Evolutionary conservation across 2,888 invertebrate genomes (phyloP), one percentile per base, ranked within the genome.

Genomic region (Physocephala rufipes): DNA sequence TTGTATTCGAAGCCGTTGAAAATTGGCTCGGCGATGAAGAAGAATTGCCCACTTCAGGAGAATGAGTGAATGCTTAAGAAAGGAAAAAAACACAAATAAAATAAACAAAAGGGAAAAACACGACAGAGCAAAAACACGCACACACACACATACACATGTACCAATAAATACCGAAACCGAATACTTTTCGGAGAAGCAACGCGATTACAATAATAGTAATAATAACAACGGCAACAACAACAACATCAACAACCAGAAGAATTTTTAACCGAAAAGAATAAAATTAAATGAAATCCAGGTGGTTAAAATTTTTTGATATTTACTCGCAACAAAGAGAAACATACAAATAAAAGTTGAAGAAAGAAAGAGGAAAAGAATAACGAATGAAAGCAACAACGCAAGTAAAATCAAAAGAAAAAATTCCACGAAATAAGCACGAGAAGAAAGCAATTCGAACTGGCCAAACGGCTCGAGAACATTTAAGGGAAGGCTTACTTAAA

Each of bases 371-470:
- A 62, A 36, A n/a, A 36, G 43, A n/a, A 30, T n/a, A n/a, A 28
- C 19, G 19, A 62, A 36, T n/a, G 36, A 21, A n/a, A 36, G 30
- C 47, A 21, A 49, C 45, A n/a, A 47, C 1, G 47, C 58, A n/a
- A n/a, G n/a, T n/a, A 13, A 66, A 59, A n/a, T n/a, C n/a, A 61
- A 5, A 12, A 68, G 30, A 45, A 28, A 67, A 68, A 58, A 74
- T 68, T 68, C 62, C 68, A 68, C 68, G 68, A 68, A 68, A 61
- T 51, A 59, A 43, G 78, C 67, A 72, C 75, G 71, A 36, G 36
- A 73, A 76, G 71, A 71, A 73, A 63, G 51, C 59, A 62, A 75
- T 80, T 26, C 61, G 81, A 82, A 81, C 82, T 79, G 80, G 81
- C 82, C 79, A 74, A 81, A 77, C 80, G 79, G 79, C 81, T 81